A percentile compares a stretch with the other conserved stretches of the same genome.
Conservation (phyloP, 2,888 invertebrate species). For the Mongoloraphidia duomilia region DNA sequence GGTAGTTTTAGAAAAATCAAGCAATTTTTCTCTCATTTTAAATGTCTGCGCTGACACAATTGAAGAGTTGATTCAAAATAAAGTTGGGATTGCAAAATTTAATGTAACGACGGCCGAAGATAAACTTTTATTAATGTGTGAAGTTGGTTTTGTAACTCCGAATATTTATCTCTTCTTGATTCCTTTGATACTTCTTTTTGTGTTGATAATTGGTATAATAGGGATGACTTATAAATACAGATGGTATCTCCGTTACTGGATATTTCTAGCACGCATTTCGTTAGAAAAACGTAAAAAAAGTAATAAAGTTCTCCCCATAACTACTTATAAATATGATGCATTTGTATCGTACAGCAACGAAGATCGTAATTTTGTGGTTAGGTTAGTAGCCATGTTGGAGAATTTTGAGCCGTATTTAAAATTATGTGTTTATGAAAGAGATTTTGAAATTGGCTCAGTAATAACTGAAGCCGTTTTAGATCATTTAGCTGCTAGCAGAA, state of each 20-base stretch:
- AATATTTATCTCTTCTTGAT: constrained; percentile 1
- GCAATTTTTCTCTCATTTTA: neutral
- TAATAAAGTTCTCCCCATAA: constrained; percentile 18
- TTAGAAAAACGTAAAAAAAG: constrained; percentile 29
- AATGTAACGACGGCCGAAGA: neutral
- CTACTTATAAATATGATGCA: constrained; percentile 38
- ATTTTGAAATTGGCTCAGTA: constrained; percentile 47
- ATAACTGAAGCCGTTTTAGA: constrained; percentile 50
- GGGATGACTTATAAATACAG: constrained; percentile 19
- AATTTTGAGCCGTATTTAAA: constrained; percentile 40
- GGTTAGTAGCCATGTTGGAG: constrained; percentile 45
- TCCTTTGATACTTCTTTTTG: neutral
- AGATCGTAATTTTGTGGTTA: constrained; percentile 44
- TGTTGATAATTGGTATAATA: constrained; percentile 5
- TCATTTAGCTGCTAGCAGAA: constrained; percentile 47
- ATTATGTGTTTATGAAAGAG: constrained; percentile 54
- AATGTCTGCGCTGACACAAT: neutral
- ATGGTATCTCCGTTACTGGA: constrained; percentile 38
- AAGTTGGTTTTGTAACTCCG: neutral
- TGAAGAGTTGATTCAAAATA: neutral
- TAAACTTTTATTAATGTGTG: no score
- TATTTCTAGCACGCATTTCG: constrained; percentile 38
- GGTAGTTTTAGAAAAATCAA: no score
- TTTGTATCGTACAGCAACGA: constrained; percentile 46
- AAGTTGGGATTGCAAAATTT: neutral